Evolutionary conservation across 2,888 invertebrate species (phyloP), one percentile per base, ranked within the genome.

Genomic region (Pyrochroa serraticornis): DNA sequence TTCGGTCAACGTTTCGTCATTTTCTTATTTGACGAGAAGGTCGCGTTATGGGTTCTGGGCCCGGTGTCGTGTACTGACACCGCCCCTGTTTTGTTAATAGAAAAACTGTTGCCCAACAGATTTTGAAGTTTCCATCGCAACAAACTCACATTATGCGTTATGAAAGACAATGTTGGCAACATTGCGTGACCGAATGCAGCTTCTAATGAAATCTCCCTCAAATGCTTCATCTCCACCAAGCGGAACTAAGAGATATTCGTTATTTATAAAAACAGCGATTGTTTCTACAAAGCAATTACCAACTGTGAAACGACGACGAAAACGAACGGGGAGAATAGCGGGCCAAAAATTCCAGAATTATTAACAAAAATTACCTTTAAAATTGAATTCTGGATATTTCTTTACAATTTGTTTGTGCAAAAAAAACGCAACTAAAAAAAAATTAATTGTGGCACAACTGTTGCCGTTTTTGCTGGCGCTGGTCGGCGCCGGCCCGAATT

Each of bases 171-270:
- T 65, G 59, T 58, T 65, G 57, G 51, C 63, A 64, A 56, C 64
- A 53, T 51, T 60, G 58, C 67, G 74, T 75, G 74, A 76, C 72
- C 67, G 71, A 69, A 70, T 70, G 69, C 68, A 66, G 66, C 71
- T 69, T 73, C 71, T 73, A 75, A 74, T 74, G 75, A 75, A 75
- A 76, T 76, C 73, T 75, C 70, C 71, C 64, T 68, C 70, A 32
- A 42, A 45, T 45, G 34, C 13, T 45, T 42, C 42, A 45, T 45
- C 33, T 45, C 14, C 45, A 45, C 14, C 8, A 10, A 45, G 34
- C 34, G 47, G 30, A 47, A 47, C 47, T 47, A 47, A 47, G 36
- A 47, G 47, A 47, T 30, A 14, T 45, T 45, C 8, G 47, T 47
- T 37, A 33, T 31, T 47, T 47, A 6, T 36, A 37, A 45, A 34